Evolutionary conservation across 2,113 vertebrate species (phyloP).

Genomic region (Pangasianodon gigas): DNA sequence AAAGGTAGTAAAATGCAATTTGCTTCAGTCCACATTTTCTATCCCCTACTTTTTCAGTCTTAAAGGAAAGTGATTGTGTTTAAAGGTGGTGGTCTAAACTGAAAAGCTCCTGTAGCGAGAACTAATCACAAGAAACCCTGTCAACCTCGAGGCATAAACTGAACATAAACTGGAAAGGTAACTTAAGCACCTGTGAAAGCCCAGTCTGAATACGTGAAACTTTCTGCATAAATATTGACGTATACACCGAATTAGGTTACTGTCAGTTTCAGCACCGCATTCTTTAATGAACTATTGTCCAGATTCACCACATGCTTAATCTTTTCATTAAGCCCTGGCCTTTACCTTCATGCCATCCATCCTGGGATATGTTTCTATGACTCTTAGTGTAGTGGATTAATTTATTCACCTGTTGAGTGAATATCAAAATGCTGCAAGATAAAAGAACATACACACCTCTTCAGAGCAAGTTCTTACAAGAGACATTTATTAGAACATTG

Average conservation of each 20-base stretch:
- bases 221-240: neutral
- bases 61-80: neutral
- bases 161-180: too few relatives aligned
- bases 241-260: neutral
- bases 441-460: constrained; percentile 53
- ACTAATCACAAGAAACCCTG: neutral
- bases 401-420: neutral
- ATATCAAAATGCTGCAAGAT: neutral
- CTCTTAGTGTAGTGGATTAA: neutral
- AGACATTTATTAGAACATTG: constrained; percentile 97
- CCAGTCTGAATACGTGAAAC: neutral
- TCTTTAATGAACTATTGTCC: neutral
- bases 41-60: neutral
- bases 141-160: neutral
- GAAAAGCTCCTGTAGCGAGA: neutral
- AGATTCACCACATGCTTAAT: neutral
- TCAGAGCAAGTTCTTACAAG: constrained; percentile 82
- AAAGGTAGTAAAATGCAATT: neutral
- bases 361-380: neutral
- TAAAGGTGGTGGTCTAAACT: neutral
- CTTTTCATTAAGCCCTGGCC: neutral
- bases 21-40: neutral
- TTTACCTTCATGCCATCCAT: neutral
- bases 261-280: neutral
- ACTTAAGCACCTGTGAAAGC: neutral